Evolutionary conservation across 2,797 vertebrate genomes (phyloP), one percentile per base, ranked within the genome.

Genomic region (Muscicapa comitata): DNA sequence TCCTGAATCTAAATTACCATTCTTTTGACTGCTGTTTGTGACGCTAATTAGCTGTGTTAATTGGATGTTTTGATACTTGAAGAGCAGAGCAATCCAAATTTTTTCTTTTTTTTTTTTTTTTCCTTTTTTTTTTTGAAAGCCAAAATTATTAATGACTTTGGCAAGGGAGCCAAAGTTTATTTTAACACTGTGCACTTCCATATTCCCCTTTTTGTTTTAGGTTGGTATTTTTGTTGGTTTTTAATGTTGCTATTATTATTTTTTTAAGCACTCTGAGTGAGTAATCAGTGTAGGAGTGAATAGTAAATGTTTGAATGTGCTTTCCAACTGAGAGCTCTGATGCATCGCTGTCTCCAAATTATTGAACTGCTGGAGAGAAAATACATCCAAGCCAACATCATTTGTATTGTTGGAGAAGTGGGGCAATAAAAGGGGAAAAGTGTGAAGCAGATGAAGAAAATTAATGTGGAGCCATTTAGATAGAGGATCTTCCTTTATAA

Each of bases 21-120:
- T 98, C 97, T 97, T 98, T 97, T 98, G 97, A 98, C 98, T 98
- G 98, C 98, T 98, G 98, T 98, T 98, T 98, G 98, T 98, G 98
- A 98, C 98, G 98, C 98, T 99, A 99, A 99, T 99, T 99, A 99
- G 98, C 98, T 99, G 98, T 99, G 98, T 98, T 99, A 99, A 99
- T 99, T 99, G 98, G 98, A 97, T 98, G 98, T 98, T 98, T 98
- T 99, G 98, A 99, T 99, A 98, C 97, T 97, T 97, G 96, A 96
- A 98, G 98, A 98, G 98, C 98, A 98, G 98, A 98, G 97, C 98
- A 99, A 98, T 98, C 97, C 96, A 98, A 97, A 94, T 97, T 63
- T 94, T 95, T 96, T 51, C 13, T 48, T 17, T 53, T 4, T 20
- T 20, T 48, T 28, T 29, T 24, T 53, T 74, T 88, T 86, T 94